These are phyloP conservation scores for Hirudo medicinalis DNA, from an alignment of 1,140 invertebrate genomes.

Conservation along the genomic window DNA sequence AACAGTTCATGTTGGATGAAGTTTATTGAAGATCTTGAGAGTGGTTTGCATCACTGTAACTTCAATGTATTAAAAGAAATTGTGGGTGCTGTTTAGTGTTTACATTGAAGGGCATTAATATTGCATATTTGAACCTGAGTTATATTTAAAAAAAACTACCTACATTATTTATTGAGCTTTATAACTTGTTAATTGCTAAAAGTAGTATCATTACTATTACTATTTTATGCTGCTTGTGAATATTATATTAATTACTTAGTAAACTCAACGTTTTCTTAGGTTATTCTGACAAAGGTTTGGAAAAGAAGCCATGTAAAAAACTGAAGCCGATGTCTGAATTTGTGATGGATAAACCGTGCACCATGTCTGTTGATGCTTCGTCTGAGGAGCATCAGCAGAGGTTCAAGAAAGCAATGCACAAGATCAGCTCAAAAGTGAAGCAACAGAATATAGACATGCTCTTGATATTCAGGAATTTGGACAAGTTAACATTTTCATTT, in stretches of 20 bases:
- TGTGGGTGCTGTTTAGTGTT: background rate
- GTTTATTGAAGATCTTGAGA: slow-evolving; percentile 4
- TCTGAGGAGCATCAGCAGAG: background rate
- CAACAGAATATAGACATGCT: background rate
- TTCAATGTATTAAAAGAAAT: background rate
- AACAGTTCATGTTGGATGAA: background rate
- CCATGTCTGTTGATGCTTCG: background rate
- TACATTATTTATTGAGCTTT: too few relatives aligned
- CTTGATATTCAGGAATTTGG: background rate
- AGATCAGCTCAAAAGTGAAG: slow-evolving; percentile 4
- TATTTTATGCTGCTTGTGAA: background rate
- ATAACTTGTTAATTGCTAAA: too few relatives aligned
- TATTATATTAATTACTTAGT: background rate
- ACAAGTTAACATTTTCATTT: background rate
- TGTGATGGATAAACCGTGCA: background rate
- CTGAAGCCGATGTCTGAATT: background rate
- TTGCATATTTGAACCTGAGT: too few relatives aligned
- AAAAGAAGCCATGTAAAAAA: background rate
- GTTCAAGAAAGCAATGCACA: background rate
- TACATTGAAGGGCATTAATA: too few relatives aligned
- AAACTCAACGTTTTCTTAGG: background rate
- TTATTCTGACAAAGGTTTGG: slow-evolving; percentile 1
- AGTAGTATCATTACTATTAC: too few relatives aligned
- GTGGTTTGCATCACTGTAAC: background rate
- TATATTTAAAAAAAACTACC: too few relatives aligned